Conservation (phyloP, 64 coral and sea anemone species). For the Anthopleura sola region DNA sequence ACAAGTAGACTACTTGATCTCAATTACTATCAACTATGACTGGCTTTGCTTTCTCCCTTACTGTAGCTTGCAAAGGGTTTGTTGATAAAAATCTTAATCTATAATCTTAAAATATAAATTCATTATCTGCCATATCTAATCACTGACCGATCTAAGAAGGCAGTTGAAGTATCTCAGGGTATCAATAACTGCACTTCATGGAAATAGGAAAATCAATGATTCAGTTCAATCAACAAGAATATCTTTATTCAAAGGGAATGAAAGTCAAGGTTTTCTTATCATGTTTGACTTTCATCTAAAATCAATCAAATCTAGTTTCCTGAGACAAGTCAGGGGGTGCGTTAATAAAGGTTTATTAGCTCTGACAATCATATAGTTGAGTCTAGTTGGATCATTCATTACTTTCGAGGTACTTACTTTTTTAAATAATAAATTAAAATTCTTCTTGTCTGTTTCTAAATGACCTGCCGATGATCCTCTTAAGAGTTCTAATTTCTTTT, state of each 20-base stretch:
- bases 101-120: too few species aligned
- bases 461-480: neutral
- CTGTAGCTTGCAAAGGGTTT: too few species aligned
- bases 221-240: neutral
- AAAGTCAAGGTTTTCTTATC: neutral
- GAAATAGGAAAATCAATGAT: neutral
- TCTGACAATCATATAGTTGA: neutral
- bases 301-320: slow-evolving; percentile 2
- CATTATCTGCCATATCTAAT: too few species aligned
- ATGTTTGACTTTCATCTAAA: neutral
- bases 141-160: too few species aligned
- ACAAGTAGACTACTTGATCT: too few species aligned
- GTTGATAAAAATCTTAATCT: too few species aligned
- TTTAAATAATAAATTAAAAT: slow-evolving; percentile 34
- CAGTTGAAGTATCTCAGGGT: too few species aligned
- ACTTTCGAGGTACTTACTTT: slow-evolving; percentile 17
- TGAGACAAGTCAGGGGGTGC: neutral
- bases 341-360: neutral
- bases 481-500: slow-evolving; percentile 30
- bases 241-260: neutral
- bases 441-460: slow-evolving; percentile 11
- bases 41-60: too few species aligned
- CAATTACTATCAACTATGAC: too few species aligned
- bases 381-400: neutral
- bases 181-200: neutral